phyloP scores from a whole-genome alignment of 1,140 invertebrate genomes.

The Schmidtea mediterranea region DNA sequence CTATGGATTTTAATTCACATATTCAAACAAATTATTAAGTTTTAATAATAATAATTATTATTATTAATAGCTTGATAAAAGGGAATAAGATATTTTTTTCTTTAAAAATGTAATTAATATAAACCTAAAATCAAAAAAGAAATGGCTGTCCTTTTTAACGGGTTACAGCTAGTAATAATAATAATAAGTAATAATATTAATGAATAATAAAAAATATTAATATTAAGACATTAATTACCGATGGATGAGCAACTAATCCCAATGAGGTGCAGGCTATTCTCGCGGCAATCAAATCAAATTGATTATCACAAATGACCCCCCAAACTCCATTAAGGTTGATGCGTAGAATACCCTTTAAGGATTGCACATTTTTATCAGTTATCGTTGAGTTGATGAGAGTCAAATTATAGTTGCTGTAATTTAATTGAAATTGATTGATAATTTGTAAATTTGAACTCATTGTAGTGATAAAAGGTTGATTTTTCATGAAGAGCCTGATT shows the following conservation, averaged over 20 bases:
- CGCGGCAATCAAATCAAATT: slow-evolving; percentile 36
- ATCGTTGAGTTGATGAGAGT: too few species aligned
- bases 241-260: slow-evolving; percentile 61
- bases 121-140: too few species aligned
- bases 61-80: too few species aligned
- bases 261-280: slow-evolving; percentile 77
- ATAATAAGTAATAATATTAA: too few species aligned
- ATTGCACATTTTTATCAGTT: too few species aligned
- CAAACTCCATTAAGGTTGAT: slow-evolving; percentile 47
- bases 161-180: too few species aligned
- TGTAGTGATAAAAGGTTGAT: slow-evolving; percentile 11
- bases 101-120: too few species aligned
- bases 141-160: too few species aligned
- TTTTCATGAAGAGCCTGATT: slow-evolving; percentile 2
- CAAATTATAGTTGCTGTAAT: slow-evolving; percentile 9
- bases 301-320: slow-evolving; percentile 57
- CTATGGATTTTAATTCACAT: too few species aligned
- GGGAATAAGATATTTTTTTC: too few species aligned
- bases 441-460: slow-evolving; percentile 13
- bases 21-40: too few species aligned
- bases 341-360: slow-evolving; percentile 29
- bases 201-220: slow-evolving; percentile 15
- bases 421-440: slow-evolving; percentile 15
- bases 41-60: too few species aligned
- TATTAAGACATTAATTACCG: slow-evolving; percentile 53